Percentiles rank a stretch among this genome's conserved stretches.
Conservation (phyloP, 2,888 invertebrate species). For the Acanthoscelides obtectus region DNA sequence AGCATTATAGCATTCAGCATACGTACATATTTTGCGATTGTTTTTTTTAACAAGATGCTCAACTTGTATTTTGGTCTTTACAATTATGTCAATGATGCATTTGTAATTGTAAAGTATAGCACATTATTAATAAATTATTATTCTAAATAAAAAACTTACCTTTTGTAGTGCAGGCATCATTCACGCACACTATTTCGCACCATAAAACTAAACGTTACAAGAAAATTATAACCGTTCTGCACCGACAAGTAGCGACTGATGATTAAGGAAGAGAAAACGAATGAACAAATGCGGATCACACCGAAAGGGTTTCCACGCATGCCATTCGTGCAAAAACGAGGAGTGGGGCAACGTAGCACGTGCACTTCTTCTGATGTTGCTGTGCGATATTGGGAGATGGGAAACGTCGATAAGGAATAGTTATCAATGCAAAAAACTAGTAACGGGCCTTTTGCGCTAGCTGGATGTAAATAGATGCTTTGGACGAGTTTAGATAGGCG, state of each 20-base stretch:
- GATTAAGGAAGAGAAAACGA: background rate
- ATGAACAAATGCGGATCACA: background rate
- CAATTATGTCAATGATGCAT: too few species aligned
- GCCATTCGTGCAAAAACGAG: background rate
- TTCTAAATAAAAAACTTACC: slow-evolving; percentile 14
- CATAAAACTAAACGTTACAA: background rate
- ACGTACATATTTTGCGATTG: too few species aligned
- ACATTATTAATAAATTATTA: too few species aligned
- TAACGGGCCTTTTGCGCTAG: background rate
- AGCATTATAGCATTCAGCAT: too few species aligned
- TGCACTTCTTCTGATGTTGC: background rate
- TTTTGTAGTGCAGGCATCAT: slow-evolving; percentile 25
- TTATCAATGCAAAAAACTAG: background rate
- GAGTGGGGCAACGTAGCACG: background rate
- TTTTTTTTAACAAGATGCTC: too few species aligned
- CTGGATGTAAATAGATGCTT: background rate
- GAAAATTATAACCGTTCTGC: background rate
- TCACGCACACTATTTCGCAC: background rate
- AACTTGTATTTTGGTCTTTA: too few species aligned
- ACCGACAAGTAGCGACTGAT: background rate
- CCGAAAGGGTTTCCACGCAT: background rate
- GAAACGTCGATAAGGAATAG: background rate
- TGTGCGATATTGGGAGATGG: background rate
- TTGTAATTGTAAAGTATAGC: too few species aligned
- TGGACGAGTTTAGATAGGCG: background rate